Base-by-base conservation (phyloP, 2,113 vertebrate genomes). In the Syngnathus scovelli region DNA sequence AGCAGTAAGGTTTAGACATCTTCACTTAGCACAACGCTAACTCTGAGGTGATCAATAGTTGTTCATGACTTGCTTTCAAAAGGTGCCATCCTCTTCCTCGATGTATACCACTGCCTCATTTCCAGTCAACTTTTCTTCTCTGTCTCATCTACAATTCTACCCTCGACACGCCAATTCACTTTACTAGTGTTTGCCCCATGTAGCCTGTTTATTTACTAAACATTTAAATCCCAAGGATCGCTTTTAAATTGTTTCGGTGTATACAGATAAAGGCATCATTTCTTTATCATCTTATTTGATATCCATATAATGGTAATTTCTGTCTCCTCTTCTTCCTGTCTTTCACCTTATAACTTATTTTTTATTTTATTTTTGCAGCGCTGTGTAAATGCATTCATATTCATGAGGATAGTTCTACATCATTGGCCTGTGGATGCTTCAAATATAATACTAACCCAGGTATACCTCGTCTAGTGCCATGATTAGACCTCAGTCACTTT, bases 11-110 rank as follows among this genome's bases (percentile, higher is more conserved):
- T 62, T 64, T 66, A 72, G 68, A 80, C 67, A 63, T 80, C 75
- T 78, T 71, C 69, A 78, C 75, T 75, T 83, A 76, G 74, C 69
- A 84, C 83, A 76, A 72, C 65, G 48, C 74, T 79, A 83, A 79
- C 72, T 86, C 72, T 77, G 77, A 69, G 49, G 67, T 86, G 86
- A 89, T 89, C 86, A 89, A 89, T 89, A 89, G 76, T 51, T 66
- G 69, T 63, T 83, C 82, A 82, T 83, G 77, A 78, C 77, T 77
- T 69, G 69, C 76, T 82, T 86, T 83, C 78, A 85, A 87, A 80
- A 76, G 79, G 70, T 77, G 72, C 74, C 74, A 80, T 61, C 71
- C 66, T 70, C 66, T 83, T 78, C 69, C 67, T 72, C 68, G 78
- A 74, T 60, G 71, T 78, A 78, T 77, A 78, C 69, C 67, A 64